phyloP scores from a whole-genome alignment of 2,113 vertebrate species.

The Entosphenus tridentatus region DNA sequence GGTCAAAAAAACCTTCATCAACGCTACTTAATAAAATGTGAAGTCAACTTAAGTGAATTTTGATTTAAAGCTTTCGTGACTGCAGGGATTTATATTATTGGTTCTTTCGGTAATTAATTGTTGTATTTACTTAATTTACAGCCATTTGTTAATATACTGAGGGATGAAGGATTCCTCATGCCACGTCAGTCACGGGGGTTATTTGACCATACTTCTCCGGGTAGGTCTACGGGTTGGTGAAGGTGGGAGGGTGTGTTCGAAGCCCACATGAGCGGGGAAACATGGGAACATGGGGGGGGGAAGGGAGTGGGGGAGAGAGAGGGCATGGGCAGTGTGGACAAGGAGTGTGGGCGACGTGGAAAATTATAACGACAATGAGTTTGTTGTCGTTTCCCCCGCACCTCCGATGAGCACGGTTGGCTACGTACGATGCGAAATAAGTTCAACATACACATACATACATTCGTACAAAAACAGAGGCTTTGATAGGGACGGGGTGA shows the following conservation, averaged over 20 bases:
- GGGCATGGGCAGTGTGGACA: not conserved
- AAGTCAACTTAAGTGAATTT: too few species aligned
- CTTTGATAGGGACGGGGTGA: not conserved
- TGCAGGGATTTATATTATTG: too few species aligned
- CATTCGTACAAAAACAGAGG: not conserved
- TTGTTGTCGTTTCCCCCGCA: not conserved
- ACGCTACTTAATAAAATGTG: too few species aligned
- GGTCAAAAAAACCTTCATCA: too few species aligned
- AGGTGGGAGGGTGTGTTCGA: not conserved
- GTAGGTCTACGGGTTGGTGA: not conserved
- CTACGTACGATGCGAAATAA: not conserved
- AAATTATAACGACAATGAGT: not conserved
- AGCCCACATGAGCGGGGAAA: not conserved
- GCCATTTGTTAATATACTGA: too few species aligned
- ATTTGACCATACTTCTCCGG: not conserved
- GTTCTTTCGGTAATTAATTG: too few species aligned
- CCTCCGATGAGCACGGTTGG: not conserved
- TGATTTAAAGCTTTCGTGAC: too few species aligned
- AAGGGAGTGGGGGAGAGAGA: not conserved
- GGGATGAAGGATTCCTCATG: too few species aligned
- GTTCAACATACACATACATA: conserved; percentile 1
- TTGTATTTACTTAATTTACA: too few species aligned
- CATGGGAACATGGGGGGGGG: not conserved
- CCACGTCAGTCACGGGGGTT: not conserved
- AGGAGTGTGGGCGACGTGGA: not conserved